Evolutionary conservation across 2,888 invertebrate species (phyloP).

Genomic region (Poecilus cupreus): DNA sequence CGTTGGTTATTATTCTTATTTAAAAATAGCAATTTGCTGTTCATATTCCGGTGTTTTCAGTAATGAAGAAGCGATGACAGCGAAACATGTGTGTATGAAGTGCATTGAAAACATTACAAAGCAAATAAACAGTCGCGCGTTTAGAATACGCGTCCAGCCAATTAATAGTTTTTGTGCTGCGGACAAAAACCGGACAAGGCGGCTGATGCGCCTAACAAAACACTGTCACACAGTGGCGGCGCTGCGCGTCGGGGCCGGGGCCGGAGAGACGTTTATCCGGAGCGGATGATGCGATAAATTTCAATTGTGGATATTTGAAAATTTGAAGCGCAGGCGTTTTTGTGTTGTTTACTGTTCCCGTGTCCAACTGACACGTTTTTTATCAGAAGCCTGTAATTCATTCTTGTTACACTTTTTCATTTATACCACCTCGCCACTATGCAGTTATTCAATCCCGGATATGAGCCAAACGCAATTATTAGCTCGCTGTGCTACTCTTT

Average conservation of each 20-base stretch:
- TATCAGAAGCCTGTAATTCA: background rate
- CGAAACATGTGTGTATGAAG: background rate
- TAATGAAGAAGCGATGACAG: too few species aligned
- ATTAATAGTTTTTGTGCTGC: background rate
- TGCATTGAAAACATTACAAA: background rate
- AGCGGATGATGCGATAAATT: conserved; percentile 41
- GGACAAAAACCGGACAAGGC: background rate
- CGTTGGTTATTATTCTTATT: too few species aligned
- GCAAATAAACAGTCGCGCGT: background rate
- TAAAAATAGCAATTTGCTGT: too few species aligned
- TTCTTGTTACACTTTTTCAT: background rate
- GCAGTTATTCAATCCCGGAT: too few species aligned
- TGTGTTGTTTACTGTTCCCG: conserved; percentile 23
- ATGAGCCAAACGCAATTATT: too few species aligned
- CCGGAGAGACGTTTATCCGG: conserved; percentile 4
- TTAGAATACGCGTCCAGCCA: background rate
- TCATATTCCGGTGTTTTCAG: too few species aligned
- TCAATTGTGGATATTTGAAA: conserved; percentile 47
- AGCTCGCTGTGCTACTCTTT: too few species aligned
- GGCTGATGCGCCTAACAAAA: conserved; percentile 7
- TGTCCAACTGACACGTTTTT: conserved; percentile 33
- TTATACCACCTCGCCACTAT: too few species aligned
- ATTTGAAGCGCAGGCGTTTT: conserved; percentile 23
- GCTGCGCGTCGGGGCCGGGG: background rate
- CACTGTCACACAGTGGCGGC: background rate